phyloP scores from a whole-genome alignment of 2,888 invertebrate genomes.

The Epinotia bilunana region DNA sequence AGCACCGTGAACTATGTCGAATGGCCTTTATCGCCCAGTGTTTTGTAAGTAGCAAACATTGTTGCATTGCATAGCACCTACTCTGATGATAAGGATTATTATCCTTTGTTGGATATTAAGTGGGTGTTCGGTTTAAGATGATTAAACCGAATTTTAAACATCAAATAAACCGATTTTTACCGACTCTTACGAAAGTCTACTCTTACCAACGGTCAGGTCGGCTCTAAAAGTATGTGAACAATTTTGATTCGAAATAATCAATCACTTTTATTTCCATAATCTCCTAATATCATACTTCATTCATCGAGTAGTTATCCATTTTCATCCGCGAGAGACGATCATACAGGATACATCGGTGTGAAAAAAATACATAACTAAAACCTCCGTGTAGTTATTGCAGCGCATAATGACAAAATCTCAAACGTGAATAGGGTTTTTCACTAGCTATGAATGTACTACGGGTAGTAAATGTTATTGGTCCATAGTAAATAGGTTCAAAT shows the following conservation, averaged over 20 bases:
- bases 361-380: too few relatives aligned
- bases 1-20: slow-evolving; percentile 42
- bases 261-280: too few relatives aligned
- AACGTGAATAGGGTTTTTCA: background rate
- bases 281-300: too few relatives aligned
- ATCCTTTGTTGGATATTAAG: slow-evolving; percentile 30
- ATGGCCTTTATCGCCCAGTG: slow-evolving; percentile 29
- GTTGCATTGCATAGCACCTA: slow-evolving; percentile 26
- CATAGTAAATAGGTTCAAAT: background rate
- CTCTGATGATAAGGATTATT: slow-evolving; percentile 54
- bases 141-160: too few relatives aligned
- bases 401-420: too few relatives aligned
- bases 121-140: background rate
- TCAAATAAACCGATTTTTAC: background rate
- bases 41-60: slow-evolving; percentile 25
- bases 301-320: background rate
- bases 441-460: background rate
- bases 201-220: too few relatives aligned
- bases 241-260: too few relatives aligned
- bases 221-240: too few relatives aligned
- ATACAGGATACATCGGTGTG: background rate
- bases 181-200: background rate
- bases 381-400: too few relatives aligned
- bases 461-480: background rate
- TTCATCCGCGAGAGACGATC: background rate